phyloP scores from a whole-genome alignment of 2,113 vertebrate species.

The Triplophysa dalaica region DNA sequence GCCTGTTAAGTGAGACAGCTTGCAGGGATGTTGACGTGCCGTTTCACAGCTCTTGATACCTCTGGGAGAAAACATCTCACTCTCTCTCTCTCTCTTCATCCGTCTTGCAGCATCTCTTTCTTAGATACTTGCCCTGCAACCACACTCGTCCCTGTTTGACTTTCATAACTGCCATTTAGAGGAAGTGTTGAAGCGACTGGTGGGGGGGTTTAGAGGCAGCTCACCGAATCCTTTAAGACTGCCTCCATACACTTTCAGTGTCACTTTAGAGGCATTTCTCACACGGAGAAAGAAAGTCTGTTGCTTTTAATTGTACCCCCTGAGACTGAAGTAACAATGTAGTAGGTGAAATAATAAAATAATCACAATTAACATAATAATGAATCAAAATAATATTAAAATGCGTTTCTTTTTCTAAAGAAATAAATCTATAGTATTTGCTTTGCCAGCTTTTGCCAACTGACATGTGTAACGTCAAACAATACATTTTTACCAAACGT shows the following conservation, averaged over 20 bases:
- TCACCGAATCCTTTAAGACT: slow-evolving; percentile 2
- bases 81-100: slow-evolving; percentile 4
- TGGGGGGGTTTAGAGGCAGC: neutral
- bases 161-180: slow-evolving; percentile 25
- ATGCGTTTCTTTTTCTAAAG: too few species aligned
- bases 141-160: slow-evolving; percentile 31
- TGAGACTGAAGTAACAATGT: neutral
- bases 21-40: slow-evolving; percentile 30
- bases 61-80: slow-evolving; percentile 12
- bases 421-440: too few species aligned
- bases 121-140: slow-evolving; percentile 35
- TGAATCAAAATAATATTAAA: too few species aligned
- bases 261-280: neutral
- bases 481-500: too few species aligned
- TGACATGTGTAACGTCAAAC: too few species aligned
- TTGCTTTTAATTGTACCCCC: neutral
- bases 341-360: neutral
- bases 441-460: too few species aligned
- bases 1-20: slow-evolving; percentile 28
- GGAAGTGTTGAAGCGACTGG: neutral
- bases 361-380: neutral
- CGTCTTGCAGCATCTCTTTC: slow-evolving; percentile 12
- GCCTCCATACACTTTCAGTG: neutral
- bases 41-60: slow-evolving; percentile 34
- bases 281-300: neutral